These are phyloP conservation scores for Garrulus glandarius DNA, from an alignment of 2,797 vertebrate species.

Conservation along the genomic window DNA sequence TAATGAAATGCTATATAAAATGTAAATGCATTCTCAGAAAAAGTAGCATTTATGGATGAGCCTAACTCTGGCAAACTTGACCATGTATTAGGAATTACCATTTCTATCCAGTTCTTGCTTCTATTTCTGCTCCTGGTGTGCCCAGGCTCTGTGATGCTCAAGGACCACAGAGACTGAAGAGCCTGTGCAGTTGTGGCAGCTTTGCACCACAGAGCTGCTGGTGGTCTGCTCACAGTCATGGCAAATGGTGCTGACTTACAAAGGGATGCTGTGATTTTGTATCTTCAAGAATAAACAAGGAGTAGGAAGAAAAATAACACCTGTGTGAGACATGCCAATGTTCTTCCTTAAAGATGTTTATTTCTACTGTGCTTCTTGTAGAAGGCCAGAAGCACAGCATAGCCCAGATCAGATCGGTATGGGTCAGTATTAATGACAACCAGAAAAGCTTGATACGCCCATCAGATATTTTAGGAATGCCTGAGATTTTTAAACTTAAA, in stretches of 20 bases:
- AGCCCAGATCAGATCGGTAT: not conserved
- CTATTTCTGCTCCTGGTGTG: fast-evolving
- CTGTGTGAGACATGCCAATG: not conserved
- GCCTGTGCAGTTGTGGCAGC: fast-evolving
- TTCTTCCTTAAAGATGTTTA: not conserved
- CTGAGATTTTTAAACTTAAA: not conserved
- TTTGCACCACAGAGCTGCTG: not conserved
- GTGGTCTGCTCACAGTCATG: not conserved
- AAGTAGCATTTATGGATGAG: not conserved
- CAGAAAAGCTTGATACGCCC: not conserved
- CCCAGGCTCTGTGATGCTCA: not conserved
- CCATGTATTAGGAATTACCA: not conserved
- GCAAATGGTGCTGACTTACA: not conserved
- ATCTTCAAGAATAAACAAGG: not conserved
- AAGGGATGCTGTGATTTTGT: not conserved
- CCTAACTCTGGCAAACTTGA: not conserved
- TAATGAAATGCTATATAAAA: not conserved
- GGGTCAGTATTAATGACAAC: not conserved
- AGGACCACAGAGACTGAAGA: not conserved
- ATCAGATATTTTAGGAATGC: not conserved
- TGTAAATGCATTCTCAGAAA: not conserved
- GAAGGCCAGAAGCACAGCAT: not conserved
- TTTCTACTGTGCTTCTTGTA: not conserved
- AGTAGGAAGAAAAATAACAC: not conserved
- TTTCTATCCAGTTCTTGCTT: not conserved